Base-by-base conservation (phyloP, 2,113 vertebrate species). In the Nipponia nippon region DNA sequence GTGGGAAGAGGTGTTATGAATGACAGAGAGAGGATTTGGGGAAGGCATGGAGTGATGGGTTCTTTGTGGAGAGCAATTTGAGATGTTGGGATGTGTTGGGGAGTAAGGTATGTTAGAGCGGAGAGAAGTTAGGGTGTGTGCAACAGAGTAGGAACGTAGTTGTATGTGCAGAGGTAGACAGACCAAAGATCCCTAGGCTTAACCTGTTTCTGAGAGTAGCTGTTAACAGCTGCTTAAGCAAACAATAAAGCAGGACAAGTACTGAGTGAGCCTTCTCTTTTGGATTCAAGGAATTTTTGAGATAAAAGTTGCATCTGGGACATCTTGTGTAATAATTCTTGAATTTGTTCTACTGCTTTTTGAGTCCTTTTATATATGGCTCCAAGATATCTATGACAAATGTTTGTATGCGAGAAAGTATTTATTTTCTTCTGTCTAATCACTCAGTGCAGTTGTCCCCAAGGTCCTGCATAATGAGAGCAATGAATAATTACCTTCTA, bases 391-490 rank as follows among this genome's bases (percentile, higher is more conserved):
- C 30, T 23, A 42, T 96, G 96, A 96, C 66, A 94, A 95, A 95
- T 95, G 53, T 93, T 88, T 83, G 40, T 50, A 30, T 2, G 0
- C 61, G 63, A 70, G 61, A 46, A 90, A 76, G 34, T 93, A 85
- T 94, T 96, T 96, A 32, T 95, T 96, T 90, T 70, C 75, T 49
- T 65, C 78, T 72, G 73, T 56, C 70, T 80, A 93, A 95, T 94
- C 71, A 83, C 69, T 95, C 93, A 90, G 20, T 58, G 62, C 56
- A 47, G 36, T 90, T 96, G 38, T 90, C 92, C 81, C 55, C 66
- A 80, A 93, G 96, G 84, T 71, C 92, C 92, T 77, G 40, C 62
- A 56, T 96, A 94, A 95, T 85, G 49, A 90, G 70, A 96, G 52
- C 81, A 79, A 47, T 90, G 93, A 95, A 72, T 85, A 90, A 95